Percentiles rank a stretch among this genome's conserved stretches.
Conservation (phyloP, 1,140 invertebrate species). For the Drosophila arawakana region DNA sequence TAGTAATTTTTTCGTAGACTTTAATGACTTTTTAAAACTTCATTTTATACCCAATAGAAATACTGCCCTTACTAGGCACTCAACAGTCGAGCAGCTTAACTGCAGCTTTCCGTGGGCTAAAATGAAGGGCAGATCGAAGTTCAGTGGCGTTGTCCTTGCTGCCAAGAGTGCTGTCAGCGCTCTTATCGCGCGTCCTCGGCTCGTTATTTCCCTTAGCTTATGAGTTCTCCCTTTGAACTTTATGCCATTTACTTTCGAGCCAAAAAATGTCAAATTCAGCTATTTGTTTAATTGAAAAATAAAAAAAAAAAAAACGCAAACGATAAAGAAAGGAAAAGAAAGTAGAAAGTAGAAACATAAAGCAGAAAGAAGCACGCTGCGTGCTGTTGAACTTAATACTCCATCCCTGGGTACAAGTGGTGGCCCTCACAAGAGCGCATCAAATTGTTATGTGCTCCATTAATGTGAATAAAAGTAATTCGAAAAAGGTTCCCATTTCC, state of each 20-base stretch:
- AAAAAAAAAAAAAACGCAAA: constrained; percentile 12
- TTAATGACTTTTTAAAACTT: no score
- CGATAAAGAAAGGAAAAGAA: constrained; percentile 1
- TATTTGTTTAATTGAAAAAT: constrained; percentile 81
- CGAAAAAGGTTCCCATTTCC: constrained; percentile 16
- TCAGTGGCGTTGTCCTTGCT: constrained; percentile 36
- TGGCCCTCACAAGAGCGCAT: constrained; percentile 39
- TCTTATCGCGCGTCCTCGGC: constrained; percentile 61
- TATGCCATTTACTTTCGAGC: constrained; percentile 20
- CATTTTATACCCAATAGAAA: no score
- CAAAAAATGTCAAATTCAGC: constrained; percentile 78
- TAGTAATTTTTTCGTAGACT: no score
- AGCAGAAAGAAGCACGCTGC: constrained; percentile 8
- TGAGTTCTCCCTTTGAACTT: constrained; percentile 74
- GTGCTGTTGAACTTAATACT: neutral
- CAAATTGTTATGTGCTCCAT: constrained; percentile 72
- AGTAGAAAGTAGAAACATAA: neutral
- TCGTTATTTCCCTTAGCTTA: constrained; percentile 69
- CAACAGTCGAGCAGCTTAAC: no score
- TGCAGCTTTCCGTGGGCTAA: no score
- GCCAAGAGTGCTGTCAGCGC: constrained; percentile 17
- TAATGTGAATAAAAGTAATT: constrained; percentile 69
- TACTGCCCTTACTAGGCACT: no score
- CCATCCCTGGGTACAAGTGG: neutral
- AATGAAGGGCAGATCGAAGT: neutral